Conservation (phyloP, 2,113 vertebrate genomes). For the Romanogobio albipinnatus region DNA sequence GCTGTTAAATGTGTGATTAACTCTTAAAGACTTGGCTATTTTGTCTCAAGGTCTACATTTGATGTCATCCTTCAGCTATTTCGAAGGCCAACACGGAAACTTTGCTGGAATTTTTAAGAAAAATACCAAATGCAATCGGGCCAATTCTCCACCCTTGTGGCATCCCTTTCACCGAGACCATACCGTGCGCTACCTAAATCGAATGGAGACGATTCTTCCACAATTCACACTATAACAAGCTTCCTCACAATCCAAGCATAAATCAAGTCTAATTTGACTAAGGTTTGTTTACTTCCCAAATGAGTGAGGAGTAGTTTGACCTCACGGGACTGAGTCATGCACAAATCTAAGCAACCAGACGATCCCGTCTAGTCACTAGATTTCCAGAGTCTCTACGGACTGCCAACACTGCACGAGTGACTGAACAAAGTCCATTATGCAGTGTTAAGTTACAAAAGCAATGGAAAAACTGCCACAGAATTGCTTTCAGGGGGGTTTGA, state of each 20-base stretch:
- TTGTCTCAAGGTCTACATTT: background rate
- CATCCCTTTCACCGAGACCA: background rate
- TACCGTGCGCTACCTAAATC: background rate
- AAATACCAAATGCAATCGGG: conserved; percentile 5
- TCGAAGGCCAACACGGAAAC: conserved; percentile 9
- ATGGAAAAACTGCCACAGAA: background rate
- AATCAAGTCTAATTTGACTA: background rate
- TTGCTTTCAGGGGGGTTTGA: background rate
- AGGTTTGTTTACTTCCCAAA: conserved; percentile 20
- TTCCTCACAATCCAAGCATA: background rate
- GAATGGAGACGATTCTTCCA: background rate
- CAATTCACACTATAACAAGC: background rate
- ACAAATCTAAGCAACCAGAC: conserved; percentile 31
- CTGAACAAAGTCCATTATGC: background rate
- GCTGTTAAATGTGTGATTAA: background rate
- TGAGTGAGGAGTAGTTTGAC: background rate
- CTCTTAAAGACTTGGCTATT: background rate
- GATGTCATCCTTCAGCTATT: conserved; percentile 17
- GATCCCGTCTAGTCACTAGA: conserved; percentile 13
- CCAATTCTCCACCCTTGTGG: conserved; percentile 17
- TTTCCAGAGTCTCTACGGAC: background rate
- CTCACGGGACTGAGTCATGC: conserved; percentile 28
- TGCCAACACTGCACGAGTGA: background rate
- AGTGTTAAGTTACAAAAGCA: background rate
- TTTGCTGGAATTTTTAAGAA: background rate